Conservation (phyloP, 1,140 invertebrate genomes). For the Theocolax elegans region DNA sequence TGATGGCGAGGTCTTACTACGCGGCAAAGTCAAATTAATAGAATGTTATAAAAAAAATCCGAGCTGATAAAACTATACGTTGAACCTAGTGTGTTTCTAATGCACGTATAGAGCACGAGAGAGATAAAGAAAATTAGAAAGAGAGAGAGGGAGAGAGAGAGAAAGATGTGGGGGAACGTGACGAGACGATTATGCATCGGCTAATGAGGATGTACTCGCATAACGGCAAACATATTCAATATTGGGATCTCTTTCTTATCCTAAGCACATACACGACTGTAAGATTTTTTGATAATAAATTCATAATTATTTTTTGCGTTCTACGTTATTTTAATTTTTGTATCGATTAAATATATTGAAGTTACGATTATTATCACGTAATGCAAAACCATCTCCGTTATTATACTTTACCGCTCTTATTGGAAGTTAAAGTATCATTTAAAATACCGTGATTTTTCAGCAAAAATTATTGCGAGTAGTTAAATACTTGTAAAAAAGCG, state of each 20-base stretch:
- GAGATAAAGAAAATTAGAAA: not conserved
- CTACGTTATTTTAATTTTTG: too few species aligned
- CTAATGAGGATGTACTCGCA: conserved; percentile 61
- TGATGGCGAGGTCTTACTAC: not conserved
- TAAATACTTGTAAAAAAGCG: too few species aligned
- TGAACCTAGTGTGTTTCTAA: not conserved
- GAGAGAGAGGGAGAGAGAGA: not conserved
- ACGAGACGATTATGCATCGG: conserved; percentile 37
- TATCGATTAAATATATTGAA: too few species aligned
- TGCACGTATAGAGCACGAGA: not conserved
- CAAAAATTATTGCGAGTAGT: too few species aligned
- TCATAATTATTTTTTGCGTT: too few species aligned
- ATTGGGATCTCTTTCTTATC: conserved; percentile 6
- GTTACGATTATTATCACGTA: too few species aligned
- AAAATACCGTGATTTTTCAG: too few species aligned
- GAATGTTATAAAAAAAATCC: conserved; percentile 52
- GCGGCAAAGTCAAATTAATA: conserved; percentile 60
- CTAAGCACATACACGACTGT: too few species aligned
- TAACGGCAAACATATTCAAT: conserved; percentile 13
- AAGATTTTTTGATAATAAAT: too few species aligned
- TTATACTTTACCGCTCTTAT: too few species aligned
- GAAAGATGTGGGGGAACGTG: conserved; percentile 39
- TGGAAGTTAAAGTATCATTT: too few species aligned
- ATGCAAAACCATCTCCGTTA: too few species aligned
- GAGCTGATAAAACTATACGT: not conserved